These are phyloP conservation scores for Drosophila meridiana DNA, from an alignment of 2,888 invertebrate genomes.

Conservation along the genomic window DNA sequence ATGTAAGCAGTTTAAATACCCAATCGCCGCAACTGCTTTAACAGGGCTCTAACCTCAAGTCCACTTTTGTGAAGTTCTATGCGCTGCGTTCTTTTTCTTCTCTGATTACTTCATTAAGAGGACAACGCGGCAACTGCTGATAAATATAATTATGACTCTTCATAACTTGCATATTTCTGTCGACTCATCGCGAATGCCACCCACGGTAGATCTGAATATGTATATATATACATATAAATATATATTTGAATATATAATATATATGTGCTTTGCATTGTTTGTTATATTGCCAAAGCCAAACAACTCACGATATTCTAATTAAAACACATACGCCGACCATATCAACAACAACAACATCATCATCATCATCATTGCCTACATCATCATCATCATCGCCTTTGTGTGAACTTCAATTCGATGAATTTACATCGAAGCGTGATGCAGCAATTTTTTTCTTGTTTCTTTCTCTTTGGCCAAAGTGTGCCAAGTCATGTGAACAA, in stretches of 20 bases:
- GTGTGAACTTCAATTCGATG: conserved; percentile 63
- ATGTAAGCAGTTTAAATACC: conserved; percentile 49
- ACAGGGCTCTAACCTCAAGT: conserved; percentile 30
- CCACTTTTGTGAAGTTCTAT: conserved; percentile 33
- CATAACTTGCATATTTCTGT: conserved; percentile 51
- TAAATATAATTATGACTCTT: conserved; percentile 63
- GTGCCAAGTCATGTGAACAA: conserved; percentile 70
- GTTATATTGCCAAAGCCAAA: conserved; percentile 77
- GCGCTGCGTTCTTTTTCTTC: background rate
- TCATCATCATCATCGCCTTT: conserved; percentile 32
- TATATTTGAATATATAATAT: conserved; percentile 25
- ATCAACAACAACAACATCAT: conserved; percentile 26
- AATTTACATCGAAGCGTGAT: conserved; percentile 75
- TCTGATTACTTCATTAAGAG: conserved; percentile 77
- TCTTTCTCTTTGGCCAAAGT: conserved; percentile 45
- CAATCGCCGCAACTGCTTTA: conserved; percentile 40
- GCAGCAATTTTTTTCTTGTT: conserved; percentile 42
- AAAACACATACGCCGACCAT: conserved; percentile 69
- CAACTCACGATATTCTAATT: conserved; percentile 79
- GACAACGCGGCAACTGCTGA: conserved; percentile 70
- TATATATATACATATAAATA: background rate
- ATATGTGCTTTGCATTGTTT: conserved; percentile 58
- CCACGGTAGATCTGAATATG: conserved; percentile 57
- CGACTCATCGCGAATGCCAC: conserved; percentile 69
- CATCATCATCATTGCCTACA: conserved; percentile 24